These are phyloP conservation scores for Phaethon lepturus DNA, from an alignment of 2,113 vertebrate genomes.

Conservation along the genomic window DNA sequence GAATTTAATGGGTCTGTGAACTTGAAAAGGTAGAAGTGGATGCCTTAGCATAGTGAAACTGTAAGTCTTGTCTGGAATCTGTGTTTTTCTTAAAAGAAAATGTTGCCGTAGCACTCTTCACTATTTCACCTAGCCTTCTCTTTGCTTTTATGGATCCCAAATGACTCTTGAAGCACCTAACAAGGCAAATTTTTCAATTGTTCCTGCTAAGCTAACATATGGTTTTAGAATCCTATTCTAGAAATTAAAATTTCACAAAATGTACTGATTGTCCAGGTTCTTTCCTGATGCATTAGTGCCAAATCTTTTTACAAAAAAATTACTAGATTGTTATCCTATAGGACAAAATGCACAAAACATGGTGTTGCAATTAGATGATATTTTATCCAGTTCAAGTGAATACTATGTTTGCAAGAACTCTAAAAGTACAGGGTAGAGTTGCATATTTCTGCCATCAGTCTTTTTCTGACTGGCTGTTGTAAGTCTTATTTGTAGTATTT, in stretches of 20 bases:
- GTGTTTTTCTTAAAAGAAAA: neutral
- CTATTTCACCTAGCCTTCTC: neutral
- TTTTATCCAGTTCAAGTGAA: neutral
- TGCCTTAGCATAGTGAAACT: neutral
- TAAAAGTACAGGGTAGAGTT: neutral
- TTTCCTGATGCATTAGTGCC: neutral
- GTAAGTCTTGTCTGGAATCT: neutral
- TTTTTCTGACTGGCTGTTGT: neutral
- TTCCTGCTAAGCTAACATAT: neutral
- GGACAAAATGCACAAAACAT: neutral
- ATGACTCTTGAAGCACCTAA: neutral
- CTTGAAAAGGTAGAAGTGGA: neutral
- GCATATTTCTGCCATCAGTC: neutral
- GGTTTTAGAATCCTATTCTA: neutral
- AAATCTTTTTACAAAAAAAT: neutral
- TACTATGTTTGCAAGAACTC: neutral
- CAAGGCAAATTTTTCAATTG: neutral
- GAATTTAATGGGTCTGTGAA: neutral
- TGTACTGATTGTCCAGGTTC: neutral
- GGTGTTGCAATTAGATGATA: neutral
- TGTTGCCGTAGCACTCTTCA: neutral
- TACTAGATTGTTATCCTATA: neutral
- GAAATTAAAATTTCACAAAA: neutral
- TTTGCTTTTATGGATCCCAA: neutral
- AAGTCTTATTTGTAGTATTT: neutral